Conservation (phyloP, 2,888 invertebrate genomes). For the Didymodactylos carnosus region DNA sequence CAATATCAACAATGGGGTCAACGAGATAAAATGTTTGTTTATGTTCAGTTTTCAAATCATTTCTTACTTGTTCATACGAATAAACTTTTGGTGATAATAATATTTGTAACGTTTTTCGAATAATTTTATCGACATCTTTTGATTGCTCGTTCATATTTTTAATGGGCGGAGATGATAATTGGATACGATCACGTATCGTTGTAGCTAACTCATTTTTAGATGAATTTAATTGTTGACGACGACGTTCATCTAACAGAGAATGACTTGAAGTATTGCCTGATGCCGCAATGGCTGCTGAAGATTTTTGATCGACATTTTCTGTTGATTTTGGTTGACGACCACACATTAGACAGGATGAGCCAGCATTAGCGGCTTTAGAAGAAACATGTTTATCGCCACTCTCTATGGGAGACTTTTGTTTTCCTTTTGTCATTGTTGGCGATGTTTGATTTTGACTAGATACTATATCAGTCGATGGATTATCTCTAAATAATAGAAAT, state of each 20-base stretch:
- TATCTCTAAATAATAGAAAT: no score
- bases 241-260: not conserved
- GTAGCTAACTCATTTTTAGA: not conserved
- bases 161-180: not conserved
- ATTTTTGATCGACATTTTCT: not conserved
- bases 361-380: no score
- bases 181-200: not conserved
- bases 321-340: not conserved
- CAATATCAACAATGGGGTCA: not conserved
- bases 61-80: not conserved
- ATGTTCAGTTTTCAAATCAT: not conserved
- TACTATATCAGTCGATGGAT: no score
- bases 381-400: no score
- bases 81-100: not conserved
- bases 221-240: not conserved
- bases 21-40: not conserved
- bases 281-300: not conserved
- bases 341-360: not conserved
- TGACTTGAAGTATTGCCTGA: not conserved
- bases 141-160: not conserved
- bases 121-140: not conserved
- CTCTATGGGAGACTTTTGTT: no score
- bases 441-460: no score
- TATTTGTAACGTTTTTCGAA: not conserved
- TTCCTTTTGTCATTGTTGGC: no score